phyloP scores from a whole-genome alignment of 2,888 invertebrate genomes.

The Timema podura region DNA sequence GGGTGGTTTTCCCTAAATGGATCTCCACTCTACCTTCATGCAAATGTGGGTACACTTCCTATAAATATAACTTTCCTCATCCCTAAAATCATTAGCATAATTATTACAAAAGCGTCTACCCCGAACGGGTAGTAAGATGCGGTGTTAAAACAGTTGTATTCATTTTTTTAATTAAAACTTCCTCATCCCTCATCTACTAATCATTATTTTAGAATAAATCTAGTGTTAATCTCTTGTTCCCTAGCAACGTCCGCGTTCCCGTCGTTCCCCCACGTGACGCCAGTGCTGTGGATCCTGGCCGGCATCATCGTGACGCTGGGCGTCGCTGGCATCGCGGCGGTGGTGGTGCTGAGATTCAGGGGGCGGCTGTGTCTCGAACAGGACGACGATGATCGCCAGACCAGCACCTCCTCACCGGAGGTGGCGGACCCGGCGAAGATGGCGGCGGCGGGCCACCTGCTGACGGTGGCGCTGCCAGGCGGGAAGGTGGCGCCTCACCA shows the following conservation, averaged over 20 bases:
- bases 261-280: conserved; percentile 25
- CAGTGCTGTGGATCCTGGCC: conserved; percentile 28
- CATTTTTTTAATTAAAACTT: too few relatives aligned
- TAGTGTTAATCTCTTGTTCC: too few relatives aligned
- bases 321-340: conserved; percentile 21
- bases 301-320: conserved; percentile 26
- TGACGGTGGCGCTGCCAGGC: conserved; percentile 22
- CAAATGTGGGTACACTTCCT: too few relatives aligned
- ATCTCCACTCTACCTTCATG: too few relatives aligned
- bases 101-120: too few relatives aligned
- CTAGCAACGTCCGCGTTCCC: conserved; percentile 24
- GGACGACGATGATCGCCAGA: conserved; percentile 22
- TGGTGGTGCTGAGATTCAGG: conserved; percentile 17
- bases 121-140: too few relatives aligned
- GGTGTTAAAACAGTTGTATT: too few relatives aligned
- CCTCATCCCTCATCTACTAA: too few relatives aligned
- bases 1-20: too few relatives aligned
- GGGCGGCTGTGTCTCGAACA: conserved; percentile 22
- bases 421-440: conserved; percentile 32
- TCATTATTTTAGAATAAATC: too few relatives aligned
- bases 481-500: conserved; percentile 14
- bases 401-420: conserved; percentile 30
- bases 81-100: too few relatives aligned
- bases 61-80: too few relatives aligned
- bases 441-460: conserved; percentile 13